These are phyloP conservation scores for Tinea semifulvella DNA, from an alignment of 2,888 invertebrate species.

Conservation along the genomic window DNA sequence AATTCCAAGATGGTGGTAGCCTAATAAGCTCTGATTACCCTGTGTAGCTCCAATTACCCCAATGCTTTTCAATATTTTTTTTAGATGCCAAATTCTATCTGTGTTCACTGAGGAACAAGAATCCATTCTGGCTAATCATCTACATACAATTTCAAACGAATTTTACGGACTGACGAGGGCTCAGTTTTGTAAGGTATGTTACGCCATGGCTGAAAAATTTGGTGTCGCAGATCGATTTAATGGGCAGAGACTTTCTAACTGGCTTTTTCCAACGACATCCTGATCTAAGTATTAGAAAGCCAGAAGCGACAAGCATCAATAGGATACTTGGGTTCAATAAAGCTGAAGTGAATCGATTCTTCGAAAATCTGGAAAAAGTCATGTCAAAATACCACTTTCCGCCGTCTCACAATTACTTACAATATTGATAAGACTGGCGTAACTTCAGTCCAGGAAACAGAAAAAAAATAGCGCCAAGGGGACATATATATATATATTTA, in stretches of 20 bases:
- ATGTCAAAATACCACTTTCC: too few relatives aligned
- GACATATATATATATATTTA: too few relatives aligned
- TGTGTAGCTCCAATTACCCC: constrained; percentile 16
- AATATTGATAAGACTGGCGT: too few relatives aligned
- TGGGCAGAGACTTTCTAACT: constrained; percentile 20
- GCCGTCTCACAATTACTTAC: too few relatives aligned
- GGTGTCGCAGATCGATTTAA: constrained; percentile 21
- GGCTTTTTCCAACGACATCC: constrained; percentile 23
- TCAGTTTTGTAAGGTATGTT: constrained; percentile 22
- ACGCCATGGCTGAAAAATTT: constrained; percentile 20
- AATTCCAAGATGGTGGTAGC: constrained; percentile 19
- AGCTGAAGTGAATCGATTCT: too few relatives aligned
- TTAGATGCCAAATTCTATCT: constrained; percentile 16
- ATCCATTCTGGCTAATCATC: constrained; percentile 21
- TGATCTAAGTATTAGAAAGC: constrained; percentile 22
- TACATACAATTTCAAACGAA: constrained; percentile 22
- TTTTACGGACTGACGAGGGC: constrained; percentile 22
- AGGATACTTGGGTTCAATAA: too few relatives aligned
- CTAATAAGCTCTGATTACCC: constrained; percentile 19
- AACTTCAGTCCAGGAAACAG: too few relatives aligned
- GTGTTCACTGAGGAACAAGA: constrained; percentile 22
- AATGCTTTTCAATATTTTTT: constrained; percentile 13
- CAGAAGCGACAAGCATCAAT: too few relatives aligned
- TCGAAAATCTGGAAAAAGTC: too few relatives aligned
- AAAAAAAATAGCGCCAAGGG: too few relatives aligned